Evolutionary conservation across 2,113 vertebrate species (phyloP), one percentile per base, ranked within the genome.

Genomic region (Proteles cristata): DNA sequence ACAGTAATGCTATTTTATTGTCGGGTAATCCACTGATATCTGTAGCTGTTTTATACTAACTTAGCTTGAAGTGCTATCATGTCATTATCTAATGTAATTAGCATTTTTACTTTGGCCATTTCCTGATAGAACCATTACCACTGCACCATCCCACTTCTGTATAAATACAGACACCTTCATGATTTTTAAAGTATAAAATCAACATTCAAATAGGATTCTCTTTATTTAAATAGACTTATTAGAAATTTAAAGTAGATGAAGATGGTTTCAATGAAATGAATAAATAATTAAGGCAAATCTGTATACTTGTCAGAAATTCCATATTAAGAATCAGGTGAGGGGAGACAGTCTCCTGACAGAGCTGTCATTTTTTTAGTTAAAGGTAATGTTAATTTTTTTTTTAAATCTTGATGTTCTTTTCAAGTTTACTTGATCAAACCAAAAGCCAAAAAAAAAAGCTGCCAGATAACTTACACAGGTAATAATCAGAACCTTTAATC

Each of bases 221-320:
- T 98, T 98, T 98, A 99, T 99, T 99, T 99, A 99, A 99, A 99
- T 98, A 98, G 98, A 98, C 98, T 98, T 98, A 99, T 99, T 98
- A 99, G 98, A 99, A 99, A 98, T 99, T 99, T 99, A 99, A 99
- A 99, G 61, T 91, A 99, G 98, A 98, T 98, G 98, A 98, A 98
- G 98, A 98, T 53, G 97, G 96, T 98, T 99, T 98, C 98, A 98
- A 98, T 98, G 96, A 99, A 98, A 99, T 99, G 98, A 99, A 99
- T 99, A 98, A 99, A 98, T 99, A 99, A 99, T 98, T 99, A 99
- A 99, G 98, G 98, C 97, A 99, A 99, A 99, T 98, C 98, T 99
- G 97, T 98, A 98, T 96, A 98, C 98, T 98, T 99, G 98, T 99
- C 98, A 99, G 97, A 98, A 98, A 98, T 35, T 97, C 94, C 88